Base-by-base conservation (phyloP, 2,888 invertebrate species). In the Hipparchia semele region DNA sequence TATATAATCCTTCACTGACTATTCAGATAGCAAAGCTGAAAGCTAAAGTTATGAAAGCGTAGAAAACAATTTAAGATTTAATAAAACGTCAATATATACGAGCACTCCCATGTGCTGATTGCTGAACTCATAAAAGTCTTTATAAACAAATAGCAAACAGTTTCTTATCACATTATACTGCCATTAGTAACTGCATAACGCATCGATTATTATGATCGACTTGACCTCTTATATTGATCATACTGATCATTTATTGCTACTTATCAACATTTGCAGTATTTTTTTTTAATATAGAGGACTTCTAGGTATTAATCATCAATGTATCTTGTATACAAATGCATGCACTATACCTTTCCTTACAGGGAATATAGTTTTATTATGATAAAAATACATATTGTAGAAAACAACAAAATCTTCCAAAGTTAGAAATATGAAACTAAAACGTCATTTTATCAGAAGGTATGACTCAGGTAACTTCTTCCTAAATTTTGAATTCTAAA, bases 151-250 rank as follows among this genome's bases (percentile, higher is more conserved):
- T 49, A 23, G 13, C 53, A 51, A 65, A 65, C 33, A 6, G 53
- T 53, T 65, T 33, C 65, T 65, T 65, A 65, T 65, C 65, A 65
- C 46, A 62, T 23, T 39, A 39, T 7, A 33, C 33, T 53, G 65
- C 39, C 6, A 33, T 6, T 65, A 65, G 7, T 53, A 53, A 51
- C 33, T 65, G 53, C 53, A 64, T 64, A 64, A 12, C 12, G 12
- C 33, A 65, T 65, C 51, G 51, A 65, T 53, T 33, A 51, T 9
- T 33, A 65, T 51, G 12, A 39, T 33, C 6, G 33, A 65, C 33
- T 53, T 53, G 53, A 23, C 65, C 64, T 64, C 49, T 65, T 65
- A 53, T 53, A 65, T 65, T 53, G 5, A 10, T 65, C 13, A 60
- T 10, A 13, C 62, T 62, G n/a, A 62, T 23, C 33, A 49, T 13